Base-by-base conservation (phyloP, 2,113 vertebrate genomes). In the Pluvialis apricaria region DNA sequence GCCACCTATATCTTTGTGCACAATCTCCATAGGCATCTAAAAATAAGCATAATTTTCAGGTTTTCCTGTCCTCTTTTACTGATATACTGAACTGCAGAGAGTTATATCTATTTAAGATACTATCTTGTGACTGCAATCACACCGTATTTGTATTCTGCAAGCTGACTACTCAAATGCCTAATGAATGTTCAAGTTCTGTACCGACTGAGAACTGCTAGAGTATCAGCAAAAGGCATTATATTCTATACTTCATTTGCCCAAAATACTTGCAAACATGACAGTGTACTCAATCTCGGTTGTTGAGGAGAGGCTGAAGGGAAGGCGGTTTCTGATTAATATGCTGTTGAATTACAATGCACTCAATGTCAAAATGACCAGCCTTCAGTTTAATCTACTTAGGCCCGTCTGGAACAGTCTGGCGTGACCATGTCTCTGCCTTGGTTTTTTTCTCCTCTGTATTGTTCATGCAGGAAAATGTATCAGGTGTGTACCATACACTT, bases 171-270 rank as follows among this genome's bases (percentile, higher is more conserved):
- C 81, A 91, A 95, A 92, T 58, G 44, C 55, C 75, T 91, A 88
- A 86, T 75, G 40, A 90, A 68, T 0, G 1, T 85, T 87, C 69
- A 86, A 26, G 85, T 72, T 91, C 92, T 49, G 44, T 45, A 86
- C 26, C 65, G 93, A 51, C 29, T 86, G 90, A 91, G 38, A 95
- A 90, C 49, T 91, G 70, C 77, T 47, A 42, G 26, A 95, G 57
- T 70, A 91, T 81, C 60, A 47, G 28, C 75, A 97, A 96, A 96
- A 98, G 97, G 93, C 90, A 93, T 95, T 86, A 72, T 61, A 82
- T 72, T 93, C 84, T 86, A 9, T 32, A 72, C 20, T 72, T 94
- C 69, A 73, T 82, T 87, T 96, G 78, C 79, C 88, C 62, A 6
- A 64, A 82, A 66, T 77, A 86, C 61, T 52, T 94, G 68, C 80